Evolutionary conservation across 2,888 invertebrate species (phyloP).

Genomic region (Siphlonurus alternatus): DNA sequence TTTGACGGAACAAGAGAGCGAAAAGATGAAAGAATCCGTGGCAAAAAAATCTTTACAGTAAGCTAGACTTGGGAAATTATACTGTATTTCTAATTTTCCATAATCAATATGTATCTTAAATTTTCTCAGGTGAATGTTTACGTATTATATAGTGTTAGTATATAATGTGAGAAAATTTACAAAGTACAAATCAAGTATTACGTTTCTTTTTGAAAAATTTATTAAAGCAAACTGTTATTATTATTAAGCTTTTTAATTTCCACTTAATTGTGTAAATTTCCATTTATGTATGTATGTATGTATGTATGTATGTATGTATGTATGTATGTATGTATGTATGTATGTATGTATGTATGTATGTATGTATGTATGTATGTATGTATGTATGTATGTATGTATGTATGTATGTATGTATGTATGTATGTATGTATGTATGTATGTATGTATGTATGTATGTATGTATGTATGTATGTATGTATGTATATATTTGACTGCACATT

Average conservation of each 20-base stretch:
- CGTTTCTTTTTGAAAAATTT: too few relatives aligned
- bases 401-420: background rate
- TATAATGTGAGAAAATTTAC: too few relatives aligned
- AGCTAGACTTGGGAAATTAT: background rate
- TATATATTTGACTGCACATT: background rate
- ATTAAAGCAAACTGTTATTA: too few relatives aligned
- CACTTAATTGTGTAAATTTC: too few relatives aligned
- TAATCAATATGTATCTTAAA: too few relatives aligned
- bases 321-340: background rate
- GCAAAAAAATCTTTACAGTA: background rate
- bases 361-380: background rate
- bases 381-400: background rate
- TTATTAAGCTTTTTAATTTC: too few relatives aligned
- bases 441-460: background rate
- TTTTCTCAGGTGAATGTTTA: too few relatives aligned
- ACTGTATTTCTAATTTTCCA: too few relatives aligned
- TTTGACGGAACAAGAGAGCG: background rate
- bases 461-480: background rate
- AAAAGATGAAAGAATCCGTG: background rate
- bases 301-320: too few relatives aligned
- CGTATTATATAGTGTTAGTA: too few relatives aligned
- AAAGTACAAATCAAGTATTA: too few relatives aligned
- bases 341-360: slow-evolving; percentile 1
- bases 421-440: background rate
- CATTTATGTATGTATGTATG: too few relatives aligned